phyloP scores from a whole-genome alignment of 2,113 vertebrate species.

The Hirundichthys speculiger region DNA sequence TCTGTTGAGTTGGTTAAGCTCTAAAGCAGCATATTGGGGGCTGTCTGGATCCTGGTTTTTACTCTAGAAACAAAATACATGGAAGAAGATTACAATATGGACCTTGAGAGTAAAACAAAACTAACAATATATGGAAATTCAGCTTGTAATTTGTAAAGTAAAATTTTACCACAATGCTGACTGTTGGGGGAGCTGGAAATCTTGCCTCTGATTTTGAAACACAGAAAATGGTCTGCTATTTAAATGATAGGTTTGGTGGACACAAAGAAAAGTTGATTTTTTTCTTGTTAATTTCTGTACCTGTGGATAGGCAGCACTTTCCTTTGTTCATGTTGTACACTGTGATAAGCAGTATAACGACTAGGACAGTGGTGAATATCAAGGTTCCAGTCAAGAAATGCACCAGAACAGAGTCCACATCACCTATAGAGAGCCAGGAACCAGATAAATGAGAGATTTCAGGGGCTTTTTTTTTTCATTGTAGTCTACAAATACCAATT shows the following conservation, averaged over 20 bases:
- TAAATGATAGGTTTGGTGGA: background rate
- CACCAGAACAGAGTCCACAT: background rate
- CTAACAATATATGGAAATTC: background rate
- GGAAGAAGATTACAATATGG: background rate
- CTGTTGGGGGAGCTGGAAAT: fast-evolving
- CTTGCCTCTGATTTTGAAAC: background rate
- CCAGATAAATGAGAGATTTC: background rate
- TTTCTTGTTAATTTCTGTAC: background rate
- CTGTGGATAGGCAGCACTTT: fast-evolving
- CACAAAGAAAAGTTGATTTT: background rate
- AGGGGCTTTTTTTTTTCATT: background rate
- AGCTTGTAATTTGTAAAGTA: background rate
- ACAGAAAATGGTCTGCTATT: background rate
- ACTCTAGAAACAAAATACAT: background rate
- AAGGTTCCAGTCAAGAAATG: conserved; percentile 30
- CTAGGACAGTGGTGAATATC: background rate
- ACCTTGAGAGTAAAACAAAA: background rate
- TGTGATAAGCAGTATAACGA: conserved; percentile 6
- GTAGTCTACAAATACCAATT: background rate
- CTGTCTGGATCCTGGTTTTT: background rate
- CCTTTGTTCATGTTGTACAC: background rate
- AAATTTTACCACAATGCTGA: background rate
- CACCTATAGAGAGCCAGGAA: background rate
- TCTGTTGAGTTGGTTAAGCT: background rate
- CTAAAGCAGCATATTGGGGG: conserved; percentile 5